phyloP scores from a whole-genome alignment of 2,113 vertebrate genomes.

The Herpetotheres cachinnans region DNA sequence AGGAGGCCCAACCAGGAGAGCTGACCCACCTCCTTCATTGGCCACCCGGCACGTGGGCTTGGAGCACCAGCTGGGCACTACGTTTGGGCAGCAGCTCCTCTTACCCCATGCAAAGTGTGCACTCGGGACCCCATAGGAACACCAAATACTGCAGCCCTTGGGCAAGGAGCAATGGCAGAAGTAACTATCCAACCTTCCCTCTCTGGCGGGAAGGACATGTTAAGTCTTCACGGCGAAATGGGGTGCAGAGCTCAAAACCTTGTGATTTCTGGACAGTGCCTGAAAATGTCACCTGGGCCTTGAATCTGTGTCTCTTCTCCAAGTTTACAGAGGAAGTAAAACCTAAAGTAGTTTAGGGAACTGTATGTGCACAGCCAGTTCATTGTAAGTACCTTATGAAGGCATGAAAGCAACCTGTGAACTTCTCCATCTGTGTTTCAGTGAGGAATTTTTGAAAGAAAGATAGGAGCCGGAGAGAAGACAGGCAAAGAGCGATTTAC shows the following conservation, averaged over 20 bases:
- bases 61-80: neutral
- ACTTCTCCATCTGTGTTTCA: conserved; percentile 29
- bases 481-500: neutral
- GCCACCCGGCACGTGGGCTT: neutral
- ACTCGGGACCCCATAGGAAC: neutral
- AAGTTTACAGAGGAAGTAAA: conserved; percentile 23
- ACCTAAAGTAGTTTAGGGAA: conserved; percentile 5
- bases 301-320: conserved; percentile 22
- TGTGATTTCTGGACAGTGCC: neutral
- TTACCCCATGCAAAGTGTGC: neutral
- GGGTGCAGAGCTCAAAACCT: conserved; percentile 6
- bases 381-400: conserved; percentile 8
- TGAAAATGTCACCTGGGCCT: neutral
- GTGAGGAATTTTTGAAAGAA: conserved; percentile 22
- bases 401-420: conserved; percentile 20
- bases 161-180: neutral
- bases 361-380: neutral
- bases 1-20: neutral
- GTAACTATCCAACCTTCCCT: neutral
- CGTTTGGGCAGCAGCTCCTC: neutral
- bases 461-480: neutral
- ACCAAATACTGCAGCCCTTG: accelerated
- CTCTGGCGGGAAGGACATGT: neutral
- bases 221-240: neutral
- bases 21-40: neutral